Conservation (phyloP, 2,888 invertebrate species). For the Phasia obesa region DNA sequence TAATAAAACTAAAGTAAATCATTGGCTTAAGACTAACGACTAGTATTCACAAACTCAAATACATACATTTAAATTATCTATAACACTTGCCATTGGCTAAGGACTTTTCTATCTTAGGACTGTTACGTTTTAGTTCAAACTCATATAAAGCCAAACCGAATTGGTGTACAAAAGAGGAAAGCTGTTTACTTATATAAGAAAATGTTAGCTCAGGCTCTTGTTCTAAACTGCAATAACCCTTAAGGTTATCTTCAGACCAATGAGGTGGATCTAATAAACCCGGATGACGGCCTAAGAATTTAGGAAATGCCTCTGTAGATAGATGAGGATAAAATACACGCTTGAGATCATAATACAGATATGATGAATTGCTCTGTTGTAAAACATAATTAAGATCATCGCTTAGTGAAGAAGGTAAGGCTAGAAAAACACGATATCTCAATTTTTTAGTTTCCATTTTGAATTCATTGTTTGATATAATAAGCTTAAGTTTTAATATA, state of each 20-base stretch:
- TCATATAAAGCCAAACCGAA: slow-evolving; percentile 84
- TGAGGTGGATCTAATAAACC: slow-evolving; percentile 80
- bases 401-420: slow-evolving; percentile 87
- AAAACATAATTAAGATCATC: slow-evolving; percentile 83
- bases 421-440: slow-evolving; percentile 87
- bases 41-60: not conserved
- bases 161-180: slow-evolving; percentile 82
- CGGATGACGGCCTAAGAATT: slow-evolving; percentile 80
- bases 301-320: slow-evolving; percentile 89
- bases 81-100: slow-evolving; percentile 49
- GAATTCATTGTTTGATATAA: slow-evolving; percentile 85
- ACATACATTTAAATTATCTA: slow-evolving; percentile 21
- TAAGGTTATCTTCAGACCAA: slow-evolving; percentile 77
- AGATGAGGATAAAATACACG: slow-evolving; percentile 89
- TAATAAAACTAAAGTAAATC: slow-evolving; percentile 28
- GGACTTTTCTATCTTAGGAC: slow-evolving; percentile 46
- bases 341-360: slow-evolving; percentile 83
- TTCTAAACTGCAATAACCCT: slow-evolving; percentile 77
- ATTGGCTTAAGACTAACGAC: slow-evolving; percentile 26
- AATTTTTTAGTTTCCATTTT: slow-evolving; percentile 83
- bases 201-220: slow-evolving; percentile 74
- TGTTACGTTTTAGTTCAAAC: slow-evolving; percentile 80
- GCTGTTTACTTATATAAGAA: slow-evolving; percentile 77
- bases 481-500: slow-evolving; percentile 84
- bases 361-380: slow-evolving; percentile 79